Evolutionary conservation across 2,797 vertebrate species (phyloP), one percentile per base, ranked within the genome.

Genomic region (Anguilla pacifica): DNA sequence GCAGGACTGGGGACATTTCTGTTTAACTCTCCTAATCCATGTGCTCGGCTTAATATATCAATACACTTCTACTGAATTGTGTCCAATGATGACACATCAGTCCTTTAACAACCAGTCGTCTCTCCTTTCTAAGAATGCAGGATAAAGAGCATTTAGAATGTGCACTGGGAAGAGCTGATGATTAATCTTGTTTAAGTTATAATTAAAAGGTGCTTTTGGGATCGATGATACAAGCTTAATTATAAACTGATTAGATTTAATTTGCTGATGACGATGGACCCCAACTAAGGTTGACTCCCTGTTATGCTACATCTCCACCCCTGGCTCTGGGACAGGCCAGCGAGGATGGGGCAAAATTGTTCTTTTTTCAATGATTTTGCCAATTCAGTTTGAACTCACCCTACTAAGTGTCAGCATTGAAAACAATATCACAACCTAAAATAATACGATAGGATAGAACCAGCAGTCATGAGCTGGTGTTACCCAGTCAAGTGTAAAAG

Each of bases 171-270:
- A 85, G 31, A 28, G 31, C 59, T 61, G 43, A 22, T 31, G 67
- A 86, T 57, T 74, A 31, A 79, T 79, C 53, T 86, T 39, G 28
- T 79, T 86, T n/a, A 51, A 39, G 72, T 86, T 81, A 25, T 83
- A 82, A 82, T 87, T 61, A 87, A 87, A 82, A 61, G 35, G 43
- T 11, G 77, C 86, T 87, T 82, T 43, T 55, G 77, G 86, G 70
- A 19, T 57, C 55, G 19, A 82, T 55, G 67, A 86, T 83, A 87
- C 53, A n/a, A 6, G 35, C 79, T 83, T 87, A 87, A 87, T 87
- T 87, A 82, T 13, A n/a, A 51, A 77, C 57, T 87, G 15, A 43
- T n/a, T 13, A n/a, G 6, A 25, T 82, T 87, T 82, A 31, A n/a
- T 87, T 46, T 87, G 57, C 28, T 35, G 28, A 83, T 83, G 25